phyloP scores from a whole-genome alignment of 2,888 invertebrate species.

The Cremastinae sp. region DNA sequence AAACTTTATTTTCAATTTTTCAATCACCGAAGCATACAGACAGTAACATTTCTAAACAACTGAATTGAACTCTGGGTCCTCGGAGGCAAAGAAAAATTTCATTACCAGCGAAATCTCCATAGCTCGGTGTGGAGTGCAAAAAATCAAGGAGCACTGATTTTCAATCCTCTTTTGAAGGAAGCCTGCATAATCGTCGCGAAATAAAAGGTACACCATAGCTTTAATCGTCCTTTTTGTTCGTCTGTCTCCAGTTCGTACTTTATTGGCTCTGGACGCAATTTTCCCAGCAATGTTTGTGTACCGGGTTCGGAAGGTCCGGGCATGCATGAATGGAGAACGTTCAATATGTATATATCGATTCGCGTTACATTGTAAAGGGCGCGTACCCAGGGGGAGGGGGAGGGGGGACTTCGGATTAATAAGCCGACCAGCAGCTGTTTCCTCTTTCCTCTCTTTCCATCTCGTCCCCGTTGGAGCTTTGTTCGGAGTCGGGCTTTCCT shows the following conservation, averaged over 20 bases:
- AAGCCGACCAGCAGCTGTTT: constrained; percentile 45
- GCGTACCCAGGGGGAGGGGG: constrained; percentile 17
- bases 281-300: constrained; percentile 27
- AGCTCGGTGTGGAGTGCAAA: too few species aligned
- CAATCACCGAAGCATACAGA: too few species aligned
- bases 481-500: constrained; percentile 26
- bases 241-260: constrained; percentile 14
- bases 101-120: too few species aligned
- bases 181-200: background rate
- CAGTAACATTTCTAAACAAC: too few species aligned
- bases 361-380: constrained; percentile 20
- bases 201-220: background rate
- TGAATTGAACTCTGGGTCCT: too few species aligned
- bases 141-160: too few species aligned
- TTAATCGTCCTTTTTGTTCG: background rate
- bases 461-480: background rate
- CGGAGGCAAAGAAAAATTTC: too few species aligned
- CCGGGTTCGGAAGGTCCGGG: constrained; percentile 1
- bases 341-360: background rate
- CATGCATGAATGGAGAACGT: constrained; percentile 28
- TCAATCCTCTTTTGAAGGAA: constrained; percentile 60
- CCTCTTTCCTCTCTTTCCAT: background rate
- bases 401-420: constrained; percentile 43
- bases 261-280: constrained; percentile 23
- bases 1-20: too few species aligned